Evolutionary conservation across 1,140 invertebrate genomes (phyloP).

Genomic region (Ooceraea biroi): DNA sequence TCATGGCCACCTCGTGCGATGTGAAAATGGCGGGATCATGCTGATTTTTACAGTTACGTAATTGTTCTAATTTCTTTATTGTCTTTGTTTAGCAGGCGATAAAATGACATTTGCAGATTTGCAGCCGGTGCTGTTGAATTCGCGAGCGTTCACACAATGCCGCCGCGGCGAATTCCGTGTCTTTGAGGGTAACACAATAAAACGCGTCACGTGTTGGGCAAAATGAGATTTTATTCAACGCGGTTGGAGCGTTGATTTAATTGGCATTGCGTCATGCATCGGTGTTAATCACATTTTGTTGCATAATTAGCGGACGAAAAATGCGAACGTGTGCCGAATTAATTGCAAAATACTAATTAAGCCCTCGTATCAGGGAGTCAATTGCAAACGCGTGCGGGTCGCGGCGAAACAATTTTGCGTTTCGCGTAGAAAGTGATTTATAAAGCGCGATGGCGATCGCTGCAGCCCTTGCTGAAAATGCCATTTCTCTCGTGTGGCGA

Average conservation of each 20-base stretch:
- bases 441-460: constrained; percentile 24
- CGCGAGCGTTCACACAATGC: too few species aligned
- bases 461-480: constrained; percentile 24
- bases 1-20: too few species aligned
- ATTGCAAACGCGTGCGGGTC: constrained; percentile 4
- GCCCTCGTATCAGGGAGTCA: constrained; percentile 24
- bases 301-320: background rate
- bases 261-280: background rate
- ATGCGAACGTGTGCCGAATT: constrained; percentile 21
- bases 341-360: constrained; percentile 48
- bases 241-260: constrained; percentile 11
- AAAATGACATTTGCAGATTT: too few species aligned
- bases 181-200: background rate
- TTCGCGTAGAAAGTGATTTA: constrained; percentile 39
- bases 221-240: background rate
- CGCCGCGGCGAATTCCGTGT: too few species aligned
- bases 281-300: constrained; percentile 29
- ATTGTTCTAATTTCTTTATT: too few species aligned
- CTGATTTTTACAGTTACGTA: too few species aligned
- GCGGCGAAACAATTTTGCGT: constrained; percentile 17
- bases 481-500: background rate
- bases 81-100: too few species aligned
- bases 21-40: too few species aligned
- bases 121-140: too few species aligned
- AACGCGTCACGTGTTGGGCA: too few species aligned